Evolutionary conservation across 2,888 invertebrate genomes (phyloP), one percentile per base, ranked within the genome.

Genomic region (Phrixothrix hirtus): DNA sequence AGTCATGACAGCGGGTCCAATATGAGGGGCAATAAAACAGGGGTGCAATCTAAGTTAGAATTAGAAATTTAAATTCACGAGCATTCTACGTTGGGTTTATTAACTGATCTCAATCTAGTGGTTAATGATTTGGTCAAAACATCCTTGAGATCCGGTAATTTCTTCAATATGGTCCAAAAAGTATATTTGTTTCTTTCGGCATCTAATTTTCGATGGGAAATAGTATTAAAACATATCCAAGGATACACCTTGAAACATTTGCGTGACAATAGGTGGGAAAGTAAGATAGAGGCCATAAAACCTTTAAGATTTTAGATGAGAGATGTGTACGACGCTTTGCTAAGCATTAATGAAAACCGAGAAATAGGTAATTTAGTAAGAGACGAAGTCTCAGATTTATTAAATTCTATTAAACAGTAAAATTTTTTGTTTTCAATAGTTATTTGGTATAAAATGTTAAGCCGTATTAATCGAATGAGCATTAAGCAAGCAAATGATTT

Each of bases 81-180:
- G 36, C 10, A 9, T 36, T 36, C 6, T 36, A 4, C 36, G 16
- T 15, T 32, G 32, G 4, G 12, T 14, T 13, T 25, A 10, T 11
- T 26, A 26, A n/a, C n/a, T 11, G 5, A 5, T 6, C 11, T 11
- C 2, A 38, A 38, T 11, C 14, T 38, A n/a, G 11, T 26, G 2
- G 9, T 38, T 25, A 38, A 38, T 12, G 14, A 26, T 38, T 4
- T 9, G 5, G 38, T 13, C 4, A 53, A 57, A 31, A 37, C 37
- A 27, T 46, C 34, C n/a, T 9, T 39, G 4, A 42, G 46, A 35
- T 32, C 52, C 5, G 42, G 42, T 3, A 36, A 39, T 17, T 61
- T 63, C 48, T 63, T 62, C 41, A 26, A 27, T 26, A 31, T 59
- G 21, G 54, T 60, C 4, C 59, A 63, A 55, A 47, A 52, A 34